phyloP scores from a whole-genome alignment of 2,113 vertebrate species.

The Peucedramus taeniatus region DNA sequence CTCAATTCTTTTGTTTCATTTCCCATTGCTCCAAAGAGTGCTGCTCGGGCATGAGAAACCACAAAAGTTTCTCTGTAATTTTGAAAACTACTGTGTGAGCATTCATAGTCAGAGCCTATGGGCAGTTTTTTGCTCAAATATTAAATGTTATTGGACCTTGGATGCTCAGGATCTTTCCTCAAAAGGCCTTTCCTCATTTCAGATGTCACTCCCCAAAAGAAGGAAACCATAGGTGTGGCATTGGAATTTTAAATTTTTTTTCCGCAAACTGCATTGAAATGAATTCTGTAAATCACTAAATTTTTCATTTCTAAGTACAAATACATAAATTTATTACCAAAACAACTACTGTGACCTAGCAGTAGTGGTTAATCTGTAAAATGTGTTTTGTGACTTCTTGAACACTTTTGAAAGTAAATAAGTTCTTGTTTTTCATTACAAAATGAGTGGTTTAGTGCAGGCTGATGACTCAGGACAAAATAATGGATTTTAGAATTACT shows the following conservation, averaged over 20 bases:
- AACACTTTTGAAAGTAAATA: slow-evolving; percentile 24
- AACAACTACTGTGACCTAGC: neutral
- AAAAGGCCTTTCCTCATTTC: neutral
- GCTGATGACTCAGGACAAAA: slow-evolving; percentile 54
- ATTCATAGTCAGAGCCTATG: neutral
- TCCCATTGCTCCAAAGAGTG: neutral
- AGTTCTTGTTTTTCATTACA: slow-evolving; percentile 47
- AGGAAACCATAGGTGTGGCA: neutral
- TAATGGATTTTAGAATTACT: slow-evolving; percentile 49
- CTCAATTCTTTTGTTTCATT: neutral
- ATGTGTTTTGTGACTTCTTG: slow-evolving; percentile 11
- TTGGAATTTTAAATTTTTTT: neutral
- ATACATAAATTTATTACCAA: neutral
- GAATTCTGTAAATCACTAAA: neutral
- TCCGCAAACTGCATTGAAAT: neutral
- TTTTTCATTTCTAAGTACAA: neutral
- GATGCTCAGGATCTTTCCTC: neutral
- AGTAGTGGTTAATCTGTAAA: slow-evolving; percentile 22
- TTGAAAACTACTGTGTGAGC: neutral
- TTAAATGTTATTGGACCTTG: neutral
- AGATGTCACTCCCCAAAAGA: neutral
- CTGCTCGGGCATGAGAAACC: neutral
- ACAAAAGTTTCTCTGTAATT: neutral
- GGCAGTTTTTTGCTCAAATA: neutral
- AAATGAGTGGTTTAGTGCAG: slow-evolving; percentile 19